These are phyloP conservation scores for Lepidocyrtinus sp. DNA, from an alignment of 2,888 invertebrate species.

Conservation along the genomic window DNA sequence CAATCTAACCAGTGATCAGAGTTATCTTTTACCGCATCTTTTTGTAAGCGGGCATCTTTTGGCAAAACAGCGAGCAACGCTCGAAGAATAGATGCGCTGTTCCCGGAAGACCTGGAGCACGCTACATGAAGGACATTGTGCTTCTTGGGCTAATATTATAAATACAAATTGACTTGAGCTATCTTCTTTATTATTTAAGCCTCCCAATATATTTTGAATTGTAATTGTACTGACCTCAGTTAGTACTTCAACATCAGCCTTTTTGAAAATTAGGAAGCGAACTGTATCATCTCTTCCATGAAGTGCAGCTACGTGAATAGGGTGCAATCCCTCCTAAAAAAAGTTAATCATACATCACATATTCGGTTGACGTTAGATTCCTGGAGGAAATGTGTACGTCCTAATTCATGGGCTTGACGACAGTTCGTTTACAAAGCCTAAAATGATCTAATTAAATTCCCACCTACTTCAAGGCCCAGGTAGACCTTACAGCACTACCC, in stretches of 20 bases:
- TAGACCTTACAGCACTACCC: no score
- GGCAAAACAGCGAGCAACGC: constrained; percentile 90
- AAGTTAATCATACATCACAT: background rate
- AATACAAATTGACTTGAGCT: no score
- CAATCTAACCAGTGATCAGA: background rate
- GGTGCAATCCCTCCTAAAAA: constrained; percentile 94
- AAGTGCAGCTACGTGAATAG: constrained; percentile 97
- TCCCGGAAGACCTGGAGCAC: constrained; percentile 92
- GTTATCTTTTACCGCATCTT: constrained; percentile 81
- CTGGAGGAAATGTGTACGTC: no score
- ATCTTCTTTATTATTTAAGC: background rate
- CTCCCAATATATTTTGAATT: no score
- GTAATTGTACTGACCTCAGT: constrained; percentile 86
- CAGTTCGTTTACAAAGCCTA: no score
- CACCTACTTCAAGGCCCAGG: no score
- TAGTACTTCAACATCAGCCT: constrained; percentile 91
- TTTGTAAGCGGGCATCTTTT: constrained; percentile 88
- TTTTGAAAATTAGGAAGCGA: constrained; percentile 83
- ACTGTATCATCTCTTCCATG: constrained; percentile 86
- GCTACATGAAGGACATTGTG: constrained; percentile 97
- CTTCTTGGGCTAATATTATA: constrained; percentile 82
- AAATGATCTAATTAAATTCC: no score
- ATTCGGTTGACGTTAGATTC: no score
- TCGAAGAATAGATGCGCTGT: constrained; percentile 91
- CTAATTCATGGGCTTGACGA: no score